A percentile compares a stretch with the other conserved stretches of the same genome.
Conservation (phyloP, 2,888 invertebrate species). For the Crematogaster levior region DNA sequence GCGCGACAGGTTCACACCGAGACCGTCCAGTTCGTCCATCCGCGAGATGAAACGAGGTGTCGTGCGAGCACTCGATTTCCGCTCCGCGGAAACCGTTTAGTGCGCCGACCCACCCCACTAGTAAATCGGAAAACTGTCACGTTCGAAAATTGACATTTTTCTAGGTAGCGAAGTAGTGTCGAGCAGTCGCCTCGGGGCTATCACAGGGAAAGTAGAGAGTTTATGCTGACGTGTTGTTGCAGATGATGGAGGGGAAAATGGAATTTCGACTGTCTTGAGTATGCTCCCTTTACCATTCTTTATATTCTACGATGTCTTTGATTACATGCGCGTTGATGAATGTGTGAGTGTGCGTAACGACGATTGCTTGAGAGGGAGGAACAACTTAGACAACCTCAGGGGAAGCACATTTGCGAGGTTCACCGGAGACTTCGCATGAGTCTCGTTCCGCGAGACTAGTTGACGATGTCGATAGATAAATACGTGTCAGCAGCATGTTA, state of each 20-base stretch:
- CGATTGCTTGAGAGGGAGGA: not conserved
- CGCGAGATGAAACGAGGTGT: slow-evolving; percentile 56
- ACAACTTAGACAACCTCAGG: not conserved
- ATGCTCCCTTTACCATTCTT: not conserved
- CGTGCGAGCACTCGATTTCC: slow-evolving; percentile 69
- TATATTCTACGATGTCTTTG: slow-evolving; percentile 37
- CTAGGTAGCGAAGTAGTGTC: slow-evolving; percentile 39
- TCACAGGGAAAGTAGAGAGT: not conserved
- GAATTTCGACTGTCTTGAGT: slow-evolving; percentile 48
- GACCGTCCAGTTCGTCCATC: slow-evolving; percentile 42
- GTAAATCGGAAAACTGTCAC: slow-evolving; percentile 74
- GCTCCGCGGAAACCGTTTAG: slow-evolving; percentile 63
- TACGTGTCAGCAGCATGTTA: slow-evolving; percentile 21
- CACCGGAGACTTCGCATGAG: slow-evolving; percentile 4
- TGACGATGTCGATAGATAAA: slow-evolving; percentile 48
- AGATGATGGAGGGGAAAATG: slow-evolving; percentile 24
- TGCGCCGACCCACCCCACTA: slow-evolving; percentile 27
- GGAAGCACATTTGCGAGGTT: slow-evolving; percentile 45
- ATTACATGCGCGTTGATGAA: slow-evolving; percentile 49
- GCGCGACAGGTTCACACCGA: slow-evolving; percentile 40
- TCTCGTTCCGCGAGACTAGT: slow-evolving; percentile 25
- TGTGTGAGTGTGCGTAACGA: slow-evolving; percentile 53
- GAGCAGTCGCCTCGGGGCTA: slow-evolving; percentile 35
- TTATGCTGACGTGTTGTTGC: slow-evolving; percentile 9
- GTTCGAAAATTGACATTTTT: slow-evolving; percentile 71